Evolutionary conservation across 2,888 invertebrate genomes (phyloP), one percentile per base, ranked within the genome.

Genomic region (Dynastes hyllus): DNA sequence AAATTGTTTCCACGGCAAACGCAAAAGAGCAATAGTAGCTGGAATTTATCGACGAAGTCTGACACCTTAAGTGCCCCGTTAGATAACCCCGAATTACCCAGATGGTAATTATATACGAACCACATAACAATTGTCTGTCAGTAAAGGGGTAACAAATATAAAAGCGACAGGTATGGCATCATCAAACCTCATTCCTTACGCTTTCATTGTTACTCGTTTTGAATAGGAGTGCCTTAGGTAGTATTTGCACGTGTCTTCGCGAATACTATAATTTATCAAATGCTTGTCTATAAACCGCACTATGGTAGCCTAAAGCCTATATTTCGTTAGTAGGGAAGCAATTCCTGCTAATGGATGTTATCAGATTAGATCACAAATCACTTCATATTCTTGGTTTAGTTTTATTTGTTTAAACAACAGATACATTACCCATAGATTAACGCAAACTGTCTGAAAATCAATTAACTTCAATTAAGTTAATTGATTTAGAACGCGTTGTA

Each of bases 21-120:
- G 51, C 29, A 69, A 69, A 69, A 27, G 27, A 69, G 69, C 51
- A 51, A 27, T 69, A 29, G 69, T 69, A 51, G 51, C 69, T 32
- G 37, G 29, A 69, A 69, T 69, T 69, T 69, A 69, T 69, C 13
- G 69, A 29, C n/a, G 29, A 51, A 13, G 11, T 11, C 69, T 51
- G 51, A 69, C 51, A 69, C 29, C 29, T 50, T 69, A 69, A 69
- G 69, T 32, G 69, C 69, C 27, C 69, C 50, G 69, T 32, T 69
- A 75, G 73, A 61, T 61, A 75, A 75, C 61, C 58, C 27, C 61
- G 45, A 75, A 45, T 75, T 58, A 75, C 61, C 27, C 37, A 75
- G 22, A 16, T 73, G 50, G 45, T 27, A 61, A 75, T 75, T 75
- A 61, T 75, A 45, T 45, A 58, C 37, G 40, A 75, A 71, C 71